Conservation (phyloP, 2,113 vertebrate genomes). For the Odontesthes bonariensis region DNA sequence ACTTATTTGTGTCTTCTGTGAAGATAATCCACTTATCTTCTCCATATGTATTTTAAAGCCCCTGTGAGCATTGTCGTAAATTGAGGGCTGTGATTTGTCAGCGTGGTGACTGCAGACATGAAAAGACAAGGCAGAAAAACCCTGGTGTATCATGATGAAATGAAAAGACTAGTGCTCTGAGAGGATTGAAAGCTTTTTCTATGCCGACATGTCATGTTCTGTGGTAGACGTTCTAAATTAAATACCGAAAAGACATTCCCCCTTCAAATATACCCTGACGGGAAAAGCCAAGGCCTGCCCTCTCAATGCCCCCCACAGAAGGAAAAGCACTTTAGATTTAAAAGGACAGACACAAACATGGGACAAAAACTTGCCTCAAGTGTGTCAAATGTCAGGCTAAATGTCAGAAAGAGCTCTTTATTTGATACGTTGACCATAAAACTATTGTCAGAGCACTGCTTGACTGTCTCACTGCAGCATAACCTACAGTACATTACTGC, state of each 20-base stretch:
- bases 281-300: slow-evolving; percentile 26
- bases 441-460: slow-evolving; percentile 23
- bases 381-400: slow-evolving; percentile 49
- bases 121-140: slow-evolving; percentile 55
- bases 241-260: slow-evolving; percentile 39
- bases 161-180: slow-evolving; percentile 36
- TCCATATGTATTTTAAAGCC: slow-evolving; percentile 39
- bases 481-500: slow-evolving; percentile 27
- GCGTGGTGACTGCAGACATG: slow-evolving; percentile 29
- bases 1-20: slow-evolving; percentile 30
- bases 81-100: slow-evolving; percentile 40
- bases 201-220: slow-evolving; percentile 34
- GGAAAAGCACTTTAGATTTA: slow-evolving; percentile 38
- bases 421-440: slow-evolving; percentile 41
- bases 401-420: slow-evolving; percentile 36
- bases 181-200: slow-evolving; percentile 41
- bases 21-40: slow-evolving; percentile 21
- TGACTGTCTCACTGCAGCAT: slow-evolving; percentile 12
- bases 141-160: slow-evolving; percentile 28
- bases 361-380: slow-evolving; percentile 26
- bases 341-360: slow-evolving; percentile 47
- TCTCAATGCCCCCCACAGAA: slow-evolving; percentile 22
- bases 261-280: slow-evolving; percentile 19
- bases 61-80: slow-evolving; percentile 49
- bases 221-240: slow-evolving; percentile 47